Percentiles rank a stretch among this genome's conserved stretches.
phyloP scores from a whole-genome alignment of 2,888 invertebrate genomes.

The Notodonta dromedarius region DNA sequence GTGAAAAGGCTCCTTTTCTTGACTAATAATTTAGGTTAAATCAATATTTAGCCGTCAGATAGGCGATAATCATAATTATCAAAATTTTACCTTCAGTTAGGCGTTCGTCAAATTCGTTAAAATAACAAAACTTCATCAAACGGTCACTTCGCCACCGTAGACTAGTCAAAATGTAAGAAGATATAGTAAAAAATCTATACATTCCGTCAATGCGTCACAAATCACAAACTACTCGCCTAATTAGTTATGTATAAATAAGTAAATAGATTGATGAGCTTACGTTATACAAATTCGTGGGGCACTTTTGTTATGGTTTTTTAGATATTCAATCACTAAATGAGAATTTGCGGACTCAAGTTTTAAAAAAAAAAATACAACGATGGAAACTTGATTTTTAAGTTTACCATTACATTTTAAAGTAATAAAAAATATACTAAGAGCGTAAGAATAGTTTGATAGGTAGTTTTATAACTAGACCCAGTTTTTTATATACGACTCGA shows the following conservation, averaged over 20 bases:
- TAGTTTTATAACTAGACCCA: too few relatives aligned
- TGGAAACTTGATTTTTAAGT: too few relatives aligned
- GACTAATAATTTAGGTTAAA: too few relatives aligned
- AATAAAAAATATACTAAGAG: too few relatives aligned
- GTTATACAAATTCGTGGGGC: conserved; percentile 78
- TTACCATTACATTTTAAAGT: too few relatives aligned
- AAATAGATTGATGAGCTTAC: conserved; percentile 68
- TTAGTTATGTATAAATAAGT: conserved; percentile 67
- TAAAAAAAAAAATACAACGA: conserved; percentile 2
- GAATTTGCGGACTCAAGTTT: conserved; percentile 46
- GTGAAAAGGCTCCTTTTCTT: too few relatives aligned
- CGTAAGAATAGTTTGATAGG: too few relatives aligned
- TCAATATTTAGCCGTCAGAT: too few relatives aligned
- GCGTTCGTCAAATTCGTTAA: too few relatives aligned
- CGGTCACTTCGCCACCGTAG: conserved; percentile 29
- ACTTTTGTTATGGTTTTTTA: conserved; percentile 61
- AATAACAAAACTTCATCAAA: conserved; percentile 13
- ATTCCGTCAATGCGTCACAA: conserved; percentile 61
- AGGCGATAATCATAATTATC: too few relatives aligned
- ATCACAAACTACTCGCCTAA: conserved; percentile 71
- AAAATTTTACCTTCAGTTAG: too few relatives aligned
- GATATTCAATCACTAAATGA: conserved; percentile 39
- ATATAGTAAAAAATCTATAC: conserved; percentile 65
- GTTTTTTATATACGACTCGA: neutral
- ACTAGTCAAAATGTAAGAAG: conserved; percentile 37